These are phyloP conservation scores for Mormyrus iriodes DNA, from an alignment of 2,113 vertebrate species.

Conservation along the genomic window DNA sequence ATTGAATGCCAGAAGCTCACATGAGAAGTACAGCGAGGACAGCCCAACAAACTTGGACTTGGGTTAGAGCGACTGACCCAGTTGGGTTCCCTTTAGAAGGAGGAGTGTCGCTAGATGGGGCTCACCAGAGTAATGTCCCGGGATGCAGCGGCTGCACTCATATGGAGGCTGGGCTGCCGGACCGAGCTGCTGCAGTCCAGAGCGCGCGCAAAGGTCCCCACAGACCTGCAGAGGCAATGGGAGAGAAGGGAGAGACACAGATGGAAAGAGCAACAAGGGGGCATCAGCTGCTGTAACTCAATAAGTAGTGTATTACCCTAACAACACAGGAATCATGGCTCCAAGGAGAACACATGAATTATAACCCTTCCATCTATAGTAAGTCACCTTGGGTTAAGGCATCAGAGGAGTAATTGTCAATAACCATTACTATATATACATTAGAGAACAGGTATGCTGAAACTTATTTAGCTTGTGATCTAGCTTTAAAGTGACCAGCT, in stretches of 20 bases:
- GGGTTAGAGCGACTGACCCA: slow-evolving; percentile 1
- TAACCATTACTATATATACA: background rate
- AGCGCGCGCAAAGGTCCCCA: slow-evolving; percentile 69
- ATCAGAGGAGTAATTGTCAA: background rate
- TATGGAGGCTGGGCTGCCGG: slow-evolving; percentile 72
- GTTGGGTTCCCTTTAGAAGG: background rate
- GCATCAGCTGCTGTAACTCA: background rate
- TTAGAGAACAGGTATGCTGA: background rate
- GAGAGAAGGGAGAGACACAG: background rate
- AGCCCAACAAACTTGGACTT: background rate
- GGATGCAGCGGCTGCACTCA: slow-evolving; percentile 72
- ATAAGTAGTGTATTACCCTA: background rate
- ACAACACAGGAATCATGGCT: background rate
- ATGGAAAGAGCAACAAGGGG: background rate
- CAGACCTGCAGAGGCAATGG: slow-evolving; percentile 50
- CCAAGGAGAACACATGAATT: background rate
- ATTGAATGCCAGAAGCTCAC: background rate
- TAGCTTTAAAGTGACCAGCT: background rate
- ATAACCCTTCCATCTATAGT: background rate
- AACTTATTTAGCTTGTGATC: background rate
- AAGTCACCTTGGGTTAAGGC: background rate
- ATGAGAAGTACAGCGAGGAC: too few relatives aligned
- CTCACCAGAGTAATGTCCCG: slow-evolving; percentile 71
- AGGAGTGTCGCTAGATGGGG: background rate
- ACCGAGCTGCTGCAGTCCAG: slow-evolving; percentile 73